Conservation (phyloP, 2,797 vertebrate species). For the Tiaroga cobitis region DNA sequence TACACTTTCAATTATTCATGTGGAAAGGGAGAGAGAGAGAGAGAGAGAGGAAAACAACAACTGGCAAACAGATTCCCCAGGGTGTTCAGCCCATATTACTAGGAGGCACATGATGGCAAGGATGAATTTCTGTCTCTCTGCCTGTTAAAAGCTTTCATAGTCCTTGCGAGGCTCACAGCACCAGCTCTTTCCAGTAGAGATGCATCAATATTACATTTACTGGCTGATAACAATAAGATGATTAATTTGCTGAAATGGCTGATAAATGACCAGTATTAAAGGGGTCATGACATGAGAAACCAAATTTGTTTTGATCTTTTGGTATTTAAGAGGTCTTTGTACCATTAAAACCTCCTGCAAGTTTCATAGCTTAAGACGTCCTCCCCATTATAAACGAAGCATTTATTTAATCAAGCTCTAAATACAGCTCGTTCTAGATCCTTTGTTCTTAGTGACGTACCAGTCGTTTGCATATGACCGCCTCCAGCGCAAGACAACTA, state of each 20-base stretch:
- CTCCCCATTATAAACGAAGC: too few species aligned
- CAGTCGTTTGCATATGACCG: too few species aligned
- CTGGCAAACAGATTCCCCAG: constrained; percentile 33
- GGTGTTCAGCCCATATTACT: constrained; percentile 37
- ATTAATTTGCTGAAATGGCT: not conserved
- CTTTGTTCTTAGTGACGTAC: too few species aligned
- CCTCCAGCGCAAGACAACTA: too few species aligned
- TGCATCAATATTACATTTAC: not conserved
- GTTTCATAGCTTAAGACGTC: too few species aligned
- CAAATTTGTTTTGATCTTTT: too few species aligned
- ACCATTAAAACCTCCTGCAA: too few species aligned
- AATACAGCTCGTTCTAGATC: too few species aligned
- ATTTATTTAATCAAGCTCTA: too few species aligned
- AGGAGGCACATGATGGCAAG: constrained; percentile 28
- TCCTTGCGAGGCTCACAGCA: constrained; percentile 6
- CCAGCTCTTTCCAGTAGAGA: not conserved
- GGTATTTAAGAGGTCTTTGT: too few species aligned
- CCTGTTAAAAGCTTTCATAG: constrained; percentile 36
- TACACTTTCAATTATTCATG: constrained; percentile 79
- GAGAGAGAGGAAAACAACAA: constrained; percentile 41
- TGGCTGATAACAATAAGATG: not conserved
- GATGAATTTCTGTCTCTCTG: constrained; percentile 26
- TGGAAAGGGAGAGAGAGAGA: constrained; percentile 27
- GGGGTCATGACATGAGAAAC: too few species aligned
- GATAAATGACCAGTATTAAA: not conserved